Evolutionary conservation across 2,888 invertebrate genomes (phyloP).

Genomic region (Megamerina dolium): DNA sequence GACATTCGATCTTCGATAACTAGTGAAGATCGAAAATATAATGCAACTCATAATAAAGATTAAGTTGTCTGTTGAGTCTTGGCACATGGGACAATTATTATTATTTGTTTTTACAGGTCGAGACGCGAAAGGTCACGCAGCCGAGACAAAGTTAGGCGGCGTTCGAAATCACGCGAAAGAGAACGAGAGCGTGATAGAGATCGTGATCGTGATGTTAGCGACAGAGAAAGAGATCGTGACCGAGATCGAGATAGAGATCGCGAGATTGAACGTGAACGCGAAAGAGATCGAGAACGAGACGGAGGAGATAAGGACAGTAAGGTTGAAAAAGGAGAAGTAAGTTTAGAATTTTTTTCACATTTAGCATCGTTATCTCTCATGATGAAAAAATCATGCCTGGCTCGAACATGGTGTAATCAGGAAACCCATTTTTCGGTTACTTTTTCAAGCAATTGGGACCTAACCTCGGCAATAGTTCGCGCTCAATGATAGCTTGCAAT

Average conservation of each 20-base stretch:
- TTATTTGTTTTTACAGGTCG: conserved; percentile 9
- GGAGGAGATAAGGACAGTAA: conserved; percentile 23
- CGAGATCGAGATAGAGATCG: conserved; percentile 19
- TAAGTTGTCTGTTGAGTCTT: too few species aligned
- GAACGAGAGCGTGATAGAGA: conserved; percentile 48
- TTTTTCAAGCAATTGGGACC: too few species aligned
- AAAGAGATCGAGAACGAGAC: conserved; percentile 48
- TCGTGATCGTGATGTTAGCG: conserved; percentile 50
- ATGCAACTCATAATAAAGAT: too few species aligned
- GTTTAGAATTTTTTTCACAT: too few species aligned
- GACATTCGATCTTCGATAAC: too few species aligned
- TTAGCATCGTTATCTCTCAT: too few species aligned
- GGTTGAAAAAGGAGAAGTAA: conserved; percentile 21
- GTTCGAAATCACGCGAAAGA: conserved; percentile 56
- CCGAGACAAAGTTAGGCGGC: conserved; percentile 53
- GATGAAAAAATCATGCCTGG: too few species aligned
- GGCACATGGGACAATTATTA: neutral
- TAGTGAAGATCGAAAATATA: too few species aligned
- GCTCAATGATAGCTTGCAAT: too few species aligned
- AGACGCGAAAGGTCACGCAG: conserved; percentile 38
- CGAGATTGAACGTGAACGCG: conserved; percentile 51
- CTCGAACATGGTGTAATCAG: too few species aligned
- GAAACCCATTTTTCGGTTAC: too few species aligned
- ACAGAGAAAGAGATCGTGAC: conserved; percentile 24
- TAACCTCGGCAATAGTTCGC: too few species aligned